A percentile compares a stretch with the other conserved stretches of the same genome.
These are phyloP conservation scores for Elegia similella DNA, from an alignment of 2,888 invertebrate species.

Conservation along the genomic window DNA sequence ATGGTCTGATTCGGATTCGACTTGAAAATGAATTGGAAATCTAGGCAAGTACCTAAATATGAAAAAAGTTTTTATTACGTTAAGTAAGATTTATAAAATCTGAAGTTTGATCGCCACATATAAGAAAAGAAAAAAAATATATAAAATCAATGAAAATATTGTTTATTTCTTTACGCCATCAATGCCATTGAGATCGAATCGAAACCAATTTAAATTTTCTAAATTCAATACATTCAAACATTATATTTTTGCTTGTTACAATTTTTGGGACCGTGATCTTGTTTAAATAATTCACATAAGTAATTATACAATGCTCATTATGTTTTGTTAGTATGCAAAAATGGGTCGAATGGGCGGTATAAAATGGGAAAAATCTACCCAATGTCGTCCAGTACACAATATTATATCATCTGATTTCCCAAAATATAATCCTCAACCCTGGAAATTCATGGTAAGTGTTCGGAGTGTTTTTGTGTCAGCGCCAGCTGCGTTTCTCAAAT, in stretches of 20 bases:
- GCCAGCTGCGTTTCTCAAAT: no score
- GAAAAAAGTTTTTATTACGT: no score
- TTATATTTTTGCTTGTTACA: not conserved
- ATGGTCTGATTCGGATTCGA: no score
- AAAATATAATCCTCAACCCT: constrained; percentile 72
- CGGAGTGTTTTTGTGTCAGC: not conserved
- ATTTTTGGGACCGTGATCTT: not conserved
- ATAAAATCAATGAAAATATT: no score
- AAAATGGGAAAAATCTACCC: constrained; percentile 76
- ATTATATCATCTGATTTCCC: constrained; percentile 81
- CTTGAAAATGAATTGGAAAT: no score
- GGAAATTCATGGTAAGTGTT: constrained; percentile 74
- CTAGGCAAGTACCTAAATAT: no score
- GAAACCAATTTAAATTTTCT: not conserved
- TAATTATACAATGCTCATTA: not conserved
- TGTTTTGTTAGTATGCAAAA: constrained; percentile 15
- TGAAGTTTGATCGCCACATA: no score
- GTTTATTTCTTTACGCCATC: no score
- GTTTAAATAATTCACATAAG: not conserved
- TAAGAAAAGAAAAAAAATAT: no score
- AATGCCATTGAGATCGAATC: not conserved
- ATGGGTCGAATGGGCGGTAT: constrained; percentile 61
- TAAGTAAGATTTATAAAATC: no score
- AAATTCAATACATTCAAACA: not conserved
- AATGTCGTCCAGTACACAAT: constrained; percentile 71